Evolutionary conservation across 2,888 invertebrate genomes (phyloP), one percentile per base, ranked within the genome.

Genomic region (Epirrhoe alternata): DNA sequence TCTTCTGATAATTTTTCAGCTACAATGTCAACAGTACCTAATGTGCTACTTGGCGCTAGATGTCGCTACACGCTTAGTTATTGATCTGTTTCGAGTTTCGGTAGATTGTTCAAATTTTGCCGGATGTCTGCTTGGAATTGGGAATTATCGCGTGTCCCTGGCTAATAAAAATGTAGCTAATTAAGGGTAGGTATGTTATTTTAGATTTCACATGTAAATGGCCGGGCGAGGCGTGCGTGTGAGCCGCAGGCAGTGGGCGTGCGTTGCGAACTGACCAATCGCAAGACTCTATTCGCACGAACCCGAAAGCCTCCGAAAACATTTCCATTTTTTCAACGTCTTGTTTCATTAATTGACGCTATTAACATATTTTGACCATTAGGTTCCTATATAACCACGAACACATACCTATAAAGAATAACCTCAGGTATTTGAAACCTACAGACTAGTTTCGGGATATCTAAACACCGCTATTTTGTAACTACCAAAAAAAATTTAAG

Each of bases 201-300:
- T 87, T 74, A 82, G 80, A 88, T 87, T 87, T 86, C 85, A 85
- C 86, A 85, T 87, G 77, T 84, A 86, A 86, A 83, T 77, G 77
- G 77, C 71, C 71, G 77, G 75, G 73, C 72, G 78, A 83, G 82
- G 83, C 80, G 80, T 80, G 75, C 82, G 78, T 86, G 85, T 79
- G 72, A 68, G 86, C 91, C 87, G 77, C 86, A 76, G 90, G 90
- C 90, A 82, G 85, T 86, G 86, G 92, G 92, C 91, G 92, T 86
- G 78, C 80, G 78, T 73, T 74, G 73, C 47, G 57, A 51, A 53
- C 70, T 79, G 82, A 74, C 90, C 90, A 91, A 90, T 90, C 66
- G 83, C 80, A 74, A 74, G 59, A 75, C 74, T 70, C 75, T 66
- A 73, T 73, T 78, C 50, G 56, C 72, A 64, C 70, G 66, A 68